Evolutionary conservation across 1,140 invertebrate genomes (phyloP).

Genomic region (Drosophila rhopaloa): DNA sequence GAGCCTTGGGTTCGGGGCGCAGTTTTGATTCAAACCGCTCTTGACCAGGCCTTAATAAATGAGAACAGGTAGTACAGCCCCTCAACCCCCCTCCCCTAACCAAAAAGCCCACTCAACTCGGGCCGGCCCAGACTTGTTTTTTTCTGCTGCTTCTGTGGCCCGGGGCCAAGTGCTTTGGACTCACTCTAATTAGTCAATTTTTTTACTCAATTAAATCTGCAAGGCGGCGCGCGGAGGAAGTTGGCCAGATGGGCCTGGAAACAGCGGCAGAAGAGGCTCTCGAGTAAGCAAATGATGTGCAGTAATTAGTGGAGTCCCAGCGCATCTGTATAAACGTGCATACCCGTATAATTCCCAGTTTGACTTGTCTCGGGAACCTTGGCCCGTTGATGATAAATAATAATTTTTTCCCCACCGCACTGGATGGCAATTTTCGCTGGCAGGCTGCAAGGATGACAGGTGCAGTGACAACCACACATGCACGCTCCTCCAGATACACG

Average conservation of each 20-base stretch:
- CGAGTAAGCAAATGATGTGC: slow-evolving; percentile 81
- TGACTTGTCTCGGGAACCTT: slow-evolving; percentile 48
- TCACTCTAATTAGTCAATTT: slow-evolving; percentile 82
- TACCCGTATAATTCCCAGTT: slow-evolving; percentile 39
- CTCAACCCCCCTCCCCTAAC: background rate
- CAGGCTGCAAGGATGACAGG: slow-evolving; percentile 73
- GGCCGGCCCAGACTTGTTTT: slow-evolving; percentile 60
- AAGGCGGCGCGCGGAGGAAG: slow-evolving; percentile 47
- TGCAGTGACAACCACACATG: slow-evolving; percentile 76
- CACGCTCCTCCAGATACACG: slow-evolving; percentile 32
- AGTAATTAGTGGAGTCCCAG: slow-evolving; percentile 71
- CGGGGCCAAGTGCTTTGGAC: slow-evolving; percentile 71
- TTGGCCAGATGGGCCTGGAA: slow-evolving; percentile 21
- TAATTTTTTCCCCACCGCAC: slow-evolving; percentile 58
- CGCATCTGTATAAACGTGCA: slow-evolving; percentile 20
- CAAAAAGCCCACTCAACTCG: slow-evolving; percentile 7
- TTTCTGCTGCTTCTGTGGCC: slow-evolving; percentile 55
- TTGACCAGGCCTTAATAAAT: slow-evolving; percentile 81
- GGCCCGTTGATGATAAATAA: slow-evolving; percentile 68
- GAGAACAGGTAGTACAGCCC: slow-evolving; percentile 66
- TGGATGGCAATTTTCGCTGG: slow-evolving; percentile 32
- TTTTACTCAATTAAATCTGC: slow-evolving; percentile 81
- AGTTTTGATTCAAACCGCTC: slow-evolving; percentile 79
- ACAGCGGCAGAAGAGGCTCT: slow-evolving; percentile 47
- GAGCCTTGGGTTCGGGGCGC: slow-evolving; percentile 39